Percentiles rank a stretch among this genome's conserved stretches.
Conservation (phyloP, 2,113 vertebrate species). For the Pelvicachromis taeniatus region DNA sequence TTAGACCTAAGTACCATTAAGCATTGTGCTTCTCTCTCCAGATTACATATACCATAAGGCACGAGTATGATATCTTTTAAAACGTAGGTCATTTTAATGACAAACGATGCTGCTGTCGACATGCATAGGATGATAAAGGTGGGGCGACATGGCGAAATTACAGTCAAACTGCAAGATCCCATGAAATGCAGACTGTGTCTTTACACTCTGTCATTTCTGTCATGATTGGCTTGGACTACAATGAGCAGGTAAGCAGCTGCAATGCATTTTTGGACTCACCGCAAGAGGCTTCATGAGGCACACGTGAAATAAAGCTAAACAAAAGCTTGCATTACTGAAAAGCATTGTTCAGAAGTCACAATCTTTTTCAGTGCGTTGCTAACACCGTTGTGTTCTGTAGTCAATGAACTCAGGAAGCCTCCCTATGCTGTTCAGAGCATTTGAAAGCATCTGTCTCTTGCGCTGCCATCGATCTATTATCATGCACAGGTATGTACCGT, state of each 20-base stretch:
- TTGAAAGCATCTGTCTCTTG: constrained; percentile 26
- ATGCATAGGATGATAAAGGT: constrained; percentile 11
- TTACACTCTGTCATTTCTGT: constrained; percentile 20
- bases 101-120: constrained; percentile 22
- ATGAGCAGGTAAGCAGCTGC: background rate
- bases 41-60: background rate
- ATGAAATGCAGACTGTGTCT: constrained; percentile 14
- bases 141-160: constrained; percentile 15
- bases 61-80: background rate
- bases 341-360: background rate
- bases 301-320: background rate
- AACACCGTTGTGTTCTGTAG: constrained; percentile 2
- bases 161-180: background rate
- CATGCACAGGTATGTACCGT: constrained; percentile 33
- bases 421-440: background rate
- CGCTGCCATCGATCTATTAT: constrained; percentile 14
- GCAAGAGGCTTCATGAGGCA: background rate
- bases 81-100: constrained; percentile 31
- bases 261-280: background rate
- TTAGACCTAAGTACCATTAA: background rate
- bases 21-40: background rate
- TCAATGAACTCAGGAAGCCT: constrained; percentile 8
- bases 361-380: background rate
- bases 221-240: background rate
- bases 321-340: background rate